These are phyloP conservation scores for Limnothrissa miodon DNA, from an alignment of 2,113 vertebrate genomes.

Conservation along the genomic window DNA sequence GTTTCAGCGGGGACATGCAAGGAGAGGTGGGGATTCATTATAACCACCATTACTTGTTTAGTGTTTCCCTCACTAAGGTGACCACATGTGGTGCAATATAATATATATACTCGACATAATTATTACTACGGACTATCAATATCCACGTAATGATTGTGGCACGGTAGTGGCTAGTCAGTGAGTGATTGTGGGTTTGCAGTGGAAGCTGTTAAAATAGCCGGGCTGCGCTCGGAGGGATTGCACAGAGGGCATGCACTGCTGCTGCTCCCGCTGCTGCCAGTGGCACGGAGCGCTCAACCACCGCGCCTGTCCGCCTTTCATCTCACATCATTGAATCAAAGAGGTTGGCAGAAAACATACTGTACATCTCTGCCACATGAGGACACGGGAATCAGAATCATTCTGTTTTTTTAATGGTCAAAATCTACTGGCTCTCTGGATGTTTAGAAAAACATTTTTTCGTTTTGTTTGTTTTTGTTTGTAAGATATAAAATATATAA, in stretches of 20 bases:
- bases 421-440: slow-evolving; percentile 26
- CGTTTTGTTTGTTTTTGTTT: background rate
- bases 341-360: slow-evolving; percentile 56
- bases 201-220: slow-evolving; percentile 68
- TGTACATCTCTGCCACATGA: slow-evolving; percentile 61
- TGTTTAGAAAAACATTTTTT: slow-evolving; percentile 25
- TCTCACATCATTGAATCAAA: slow-evolving; percentile 60
- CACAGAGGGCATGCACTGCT: slow-evolving; percentile 36
- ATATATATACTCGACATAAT: slow-evolving; percentile 62
- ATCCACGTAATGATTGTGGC: slow-evolving; percentile 65
- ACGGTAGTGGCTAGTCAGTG: slow-evolving; percentile 63
- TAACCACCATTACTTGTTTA: slow-evolving; percentile 49
- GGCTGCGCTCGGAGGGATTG: slow-evolving; percentile 52
- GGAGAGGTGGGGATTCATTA: background rate
- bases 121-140: slow-evolving; percentile 66
- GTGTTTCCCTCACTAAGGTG: slow-evolving; percentile 43
- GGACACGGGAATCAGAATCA: slow-evolving; percentile 45
- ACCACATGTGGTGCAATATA: slow-evolving; percentile 57
- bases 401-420: slow-evolving; percentile 18
- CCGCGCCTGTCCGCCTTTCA: slow-evolving; percentile 61
- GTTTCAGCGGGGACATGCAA: background rate
- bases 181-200: slow-evolving; percentile 71
- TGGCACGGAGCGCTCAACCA: slow-evolving; percentile 62
- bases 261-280: slow-evolving; percentile 6
- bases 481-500: background rate